A percentile compares a stretch with the other conserved stretches of the same genome.
Evolutionary conservation across 2,888 invertebrate genomes (phyloP).

Genomic region (Mesorhabditis spiculigera): DNA sequence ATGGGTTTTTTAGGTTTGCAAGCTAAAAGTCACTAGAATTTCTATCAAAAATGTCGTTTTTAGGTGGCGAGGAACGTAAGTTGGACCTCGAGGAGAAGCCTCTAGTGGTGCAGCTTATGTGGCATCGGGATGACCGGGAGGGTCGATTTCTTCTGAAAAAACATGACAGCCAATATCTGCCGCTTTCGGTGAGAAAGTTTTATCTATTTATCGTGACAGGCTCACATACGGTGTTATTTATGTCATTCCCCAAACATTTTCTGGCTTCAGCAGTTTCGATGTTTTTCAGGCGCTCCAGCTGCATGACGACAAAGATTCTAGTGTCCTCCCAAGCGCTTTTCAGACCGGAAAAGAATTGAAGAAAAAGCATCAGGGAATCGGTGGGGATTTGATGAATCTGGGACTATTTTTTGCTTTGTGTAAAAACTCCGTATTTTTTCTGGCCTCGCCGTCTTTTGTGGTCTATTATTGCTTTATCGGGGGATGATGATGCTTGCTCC

Average conservation of each 20-base stretch:
- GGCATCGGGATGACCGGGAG: constrained; percentile 97
- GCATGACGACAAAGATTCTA: constrained; percentile 64
- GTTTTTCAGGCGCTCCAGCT: constrained; percentile 9
- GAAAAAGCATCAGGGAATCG: constrained; percentile 64
- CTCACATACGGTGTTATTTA: not conserved
- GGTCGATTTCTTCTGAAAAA: constrained; percentile 85
- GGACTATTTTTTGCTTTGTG: not conserved
- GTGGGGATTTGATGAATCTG: constrained; percentile 13
- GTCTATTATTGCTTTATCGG: no score
- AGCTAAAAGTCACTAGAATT: not conserved
- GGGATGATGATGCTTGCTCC: no score
- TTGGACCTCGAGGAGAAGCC: constrained; percentile 89
- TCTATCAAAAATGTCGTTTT: not conserved
- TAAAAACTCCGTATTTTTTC: constrained; percentile 1
- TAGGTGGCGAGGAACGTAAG: constrained; percentile 77
- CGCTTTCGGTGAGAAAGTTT: constrained; percentile 27
- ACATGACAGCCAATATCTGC: constrained; percentile 23
- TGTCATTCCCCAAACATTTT: not conserved
- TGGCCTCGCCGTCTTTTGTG: not conserved
- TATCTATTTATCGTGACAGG: no score
- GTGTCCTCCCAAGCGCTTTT: constrained; percentile 66
- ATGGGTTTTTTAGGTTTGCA: not conserved
- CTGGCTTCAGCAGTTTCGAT: no score
- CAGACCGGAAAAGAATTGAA: constrained; percentile 92
- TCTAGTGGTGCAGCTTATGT: constrained; percentile 90